Evolutionary conservation across 2,113 vertebrate genomes (phyloP), one percentile per base, ranked within the genome.

Genomic region (Micromys minutus): DNA sequence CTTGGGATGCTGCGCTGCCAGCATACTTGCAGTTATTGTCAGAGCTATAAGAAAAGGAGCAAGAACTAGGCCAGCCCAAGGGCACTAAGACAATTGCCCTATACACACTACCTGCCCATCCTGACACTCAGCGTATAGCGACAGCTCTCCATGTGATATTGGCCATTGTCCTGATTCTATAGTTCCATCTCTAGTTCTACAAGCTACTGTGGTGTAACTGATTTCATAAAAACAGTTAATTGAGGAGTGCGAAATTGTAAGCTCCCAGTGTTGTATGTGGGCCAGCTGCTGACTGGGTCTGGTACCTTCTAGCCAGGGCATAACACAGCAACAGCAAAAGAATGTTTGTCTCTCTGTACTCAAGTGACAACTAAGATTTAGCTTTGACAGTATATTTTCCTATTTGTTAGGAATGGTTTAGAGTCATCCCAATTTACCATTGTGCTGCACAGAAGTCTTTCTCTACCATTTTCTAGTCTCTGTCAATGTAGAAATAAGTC

Each of bases 351-450:
- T 89, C 16, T 63, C 72, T 5, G 72, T 13, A 50, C 21, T 29
- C 17, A 90, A 93, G 39, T 87, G 9, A 4, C 67, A 72, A 55
- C 47, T 52, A 16, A 39, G 89, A 76, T n/a, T 89, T 94, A 57
- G 11, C n/a, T 95, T 31, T 89, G 50, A 55, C 71, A 57, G 55
- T 29, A 61, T 50, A 31, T 47, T 86, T 95, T 95, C 21, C 22
- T 91, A 74, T 42, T 65, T 31, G 72, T 81, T 92, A 42, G 59
- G 72, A 93, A 74, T 90, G 52, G 10, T 83, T 80, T 95, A 31
- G 90, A 2, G 9, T 81, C 10, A 0, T 86, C 11, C 69, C 26
- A 12, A 87, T 36, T 91, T 74, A 67, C 42, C 7, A 71, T 74
- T 45, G 36, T 11, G 22, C 19, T 72, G 67, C 13, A 19, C 47